A percentile compares a stretch with the other conserved stretches of the same genome.
Conservation (phyloP, 1,140 invertebrate genomes). For the Achroia grisella region DNA sequence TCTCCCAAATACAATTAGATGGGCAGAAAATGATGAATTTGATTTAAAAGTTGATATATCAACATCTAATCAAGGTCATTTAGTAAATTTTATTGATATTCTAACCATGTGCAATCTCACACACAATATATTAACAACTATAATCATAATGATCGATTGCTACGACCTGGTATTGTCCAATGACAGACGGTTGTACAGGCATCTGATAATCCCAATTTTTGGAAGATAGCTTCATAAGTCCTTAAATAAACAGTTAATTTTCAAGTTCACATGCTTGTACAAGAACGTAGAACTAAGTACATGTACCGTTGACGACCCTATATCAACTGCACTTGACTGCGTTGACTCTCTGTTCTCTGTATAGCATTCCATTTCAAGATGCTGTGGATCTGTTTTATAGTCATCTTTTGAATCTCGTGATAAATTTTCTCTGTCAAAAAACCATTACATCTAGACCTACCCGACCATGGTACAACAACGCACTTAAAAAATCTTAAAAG, state of each 20-base stretch:
- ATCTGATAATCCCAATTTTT: no score
- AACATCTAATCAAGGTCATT: neutral
- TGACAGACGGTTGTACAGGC: no score
- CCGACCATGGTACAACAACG: constrained; percentile 7
- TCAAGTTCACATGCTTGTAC: neutral
- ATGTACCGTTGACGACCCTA: neutral
- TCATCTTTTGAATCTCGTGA: neutral
- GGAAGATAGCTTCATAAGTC: no score
- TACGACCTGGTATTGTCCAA: constrained; percentile 1
- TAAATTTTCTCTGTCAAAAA: constrained; percentile 4
- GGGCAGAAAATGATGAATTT: neutral
- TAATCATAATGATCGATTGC: neutral
- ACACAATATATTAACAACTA: constrained; percentile 8
- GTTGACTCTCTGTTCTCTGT: neutral
- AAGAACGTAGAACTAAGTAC: constrained; percentile 6
- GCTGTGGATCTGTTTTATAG: constrained; percentile 3
- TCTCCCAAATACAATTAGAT: constrained; percentile 1
- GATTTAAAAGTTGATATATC: neutral
- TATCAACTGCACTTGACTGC: neutral
- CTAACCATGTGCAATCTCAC: constrained; percentile 4
- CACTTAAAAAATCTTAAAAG: constrained; percentile 9
- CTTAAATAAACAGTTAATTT: no score
- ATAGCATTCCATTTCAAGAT: constrained; percentile 2
- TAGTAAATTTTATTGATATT: constrained; percentile 6
- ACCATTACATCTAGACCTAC: neutral